A percentile compares a stretch with the other conserved stretches of the same genome.
Evolutionary conservation across 2,888 invertebrate genomes (phyloP).

Genomic region (Macaria liturata): DNA sequence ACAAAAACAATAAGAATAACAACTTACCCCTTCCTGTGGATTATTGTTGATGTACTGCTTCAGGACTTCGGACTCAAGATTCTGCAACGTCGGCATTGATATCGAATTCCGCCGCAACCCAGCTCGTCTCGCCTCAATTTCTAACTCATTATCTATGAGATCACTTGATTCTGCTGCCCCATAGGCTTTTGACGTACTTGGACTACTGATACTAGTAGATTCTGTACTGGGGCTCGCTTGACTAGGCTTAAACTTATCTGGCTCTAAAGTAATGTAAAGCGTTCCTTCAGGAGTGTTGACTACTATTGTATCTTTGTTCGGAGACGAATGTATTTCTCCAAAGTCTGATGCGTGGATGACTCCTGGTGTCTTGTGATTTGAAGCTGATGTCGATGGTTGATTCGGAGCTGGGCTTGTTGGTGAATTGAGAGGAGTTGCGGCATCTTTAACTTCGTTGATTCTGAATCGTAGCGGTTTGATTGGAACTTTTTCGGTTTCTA

Average conservation of each 20-base stretch:
- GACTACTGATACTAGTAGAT: constrained; percentile 54
- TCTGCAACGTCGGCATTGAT: constrained; percentile 88
- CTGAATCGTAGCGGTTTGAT: constrained; percentile 33
- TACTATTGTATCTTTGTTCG: constrained; percentile 73
- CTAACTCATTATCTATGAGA: constrained; percentile 57
- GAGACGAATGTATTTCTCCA: constrained; percentile 62
- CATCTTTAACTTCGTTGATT: constrained; percentile 11
- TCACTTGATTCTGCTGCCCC: constrained; percentile 59
- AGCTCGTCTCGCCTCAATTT: constrained; percentile 54
- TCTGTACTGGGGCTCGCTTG: constrained; percentile 43
- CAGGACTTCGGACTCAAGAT: constrained; percentile 85
- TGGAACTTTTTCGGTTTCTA: constrained; percentile 30
- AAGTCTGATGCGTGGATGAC: constrained; percentile 63
- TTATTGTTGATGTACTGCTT: constrained; percentile 63
- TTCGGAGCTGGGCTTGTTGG: background rate
- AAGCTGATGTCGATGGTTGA: constrained; percentile 5
- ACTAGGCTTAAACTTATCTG: constrained; percentile 51
- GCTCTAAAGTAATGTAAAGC: constrained; percentile 72
- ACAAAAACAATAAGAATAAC: no score
- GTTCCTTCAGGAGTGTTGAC: constrained; percentile 77
- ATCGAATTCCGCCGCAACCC: constrained; percentile 86
- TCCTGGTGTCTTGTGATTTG: constrained; percentile 18
- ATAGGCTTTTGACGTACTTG: constrained; percentile 56
- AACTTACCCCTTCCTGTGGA: constrained; percentile 64
- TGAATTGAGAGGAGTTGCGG: constrained; percentile 21